These are phyloP conservation scores for Leptatherina wallacei DNA, from an alignment of 2,797 vertebrate species.

Conservation along the genomic window DNA sequence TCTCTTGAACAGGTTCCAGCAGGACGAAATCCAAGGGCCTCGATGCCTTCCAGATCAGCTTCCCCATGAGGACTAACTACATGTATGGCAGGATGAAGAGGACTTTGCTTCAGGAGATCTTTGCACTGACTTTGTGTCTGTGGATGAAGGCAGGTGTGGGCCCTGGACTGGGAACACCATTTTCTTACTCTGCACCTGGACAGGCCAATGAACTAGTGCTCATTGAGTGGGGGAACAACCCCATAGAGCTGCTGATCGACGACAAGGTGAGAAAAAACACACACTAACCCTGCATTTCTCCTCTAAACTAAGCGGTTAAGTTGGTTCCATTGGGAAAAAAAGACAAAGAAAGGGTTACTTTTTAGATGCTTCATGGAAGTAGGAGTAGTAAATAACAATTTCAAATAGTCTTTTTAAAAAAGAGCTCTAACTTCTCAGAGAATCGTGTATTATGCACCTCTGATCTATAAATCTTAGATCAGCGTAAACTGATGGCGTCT, in stretches of 20 bases:
- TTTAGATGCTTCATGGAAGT: no score
- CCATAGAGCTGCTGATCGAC: constrained; percentile 87
- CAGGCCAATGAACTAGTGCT: constrained; percentile 90
- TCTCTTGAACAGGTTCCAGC: constrained; percentile 63
- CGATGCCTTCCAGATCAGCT: constrained; percentile 85
- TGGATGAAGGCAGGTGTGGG: constrained; percentile 85
- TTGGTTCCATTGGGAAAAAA: no score
- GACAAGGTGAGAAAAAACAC: constrained; percentile 73
- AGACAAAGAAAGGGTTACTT: no score
- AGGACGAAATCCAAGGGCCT: constrained; percentile 71
- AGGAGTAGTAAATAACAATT: no score
- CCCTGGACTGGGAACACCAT: constrained; percentile 85
- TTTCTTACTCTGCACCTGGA: constrained; percentile 88
- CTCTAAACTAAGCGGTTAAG: not conserved
- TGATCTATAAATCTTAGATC: not conserved
- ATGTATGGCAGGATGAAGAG: constrained; percentile 86
- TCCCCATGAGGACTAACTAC: constrained; percentile 89
- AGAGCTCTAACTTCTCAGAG: not conserved
- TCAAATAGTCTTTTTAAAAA: no score
- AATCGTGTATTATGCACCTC: not conserved
- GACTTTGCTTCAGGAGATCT: constrained; percentile 86
- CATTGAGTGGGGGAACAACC: constrained; percentile 89
- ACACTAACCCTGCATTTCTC: not conserved
- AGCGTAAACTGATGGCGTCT: not conserved
- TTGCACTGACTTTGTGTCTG: constrained; percentile 87